Percentiles rank a stretch among this genome's conserved stretches.
Evolutionary conservation across 2,113 vertebrate genomes (phyloP).

Genomic region (Hylia prasina): DNA sequence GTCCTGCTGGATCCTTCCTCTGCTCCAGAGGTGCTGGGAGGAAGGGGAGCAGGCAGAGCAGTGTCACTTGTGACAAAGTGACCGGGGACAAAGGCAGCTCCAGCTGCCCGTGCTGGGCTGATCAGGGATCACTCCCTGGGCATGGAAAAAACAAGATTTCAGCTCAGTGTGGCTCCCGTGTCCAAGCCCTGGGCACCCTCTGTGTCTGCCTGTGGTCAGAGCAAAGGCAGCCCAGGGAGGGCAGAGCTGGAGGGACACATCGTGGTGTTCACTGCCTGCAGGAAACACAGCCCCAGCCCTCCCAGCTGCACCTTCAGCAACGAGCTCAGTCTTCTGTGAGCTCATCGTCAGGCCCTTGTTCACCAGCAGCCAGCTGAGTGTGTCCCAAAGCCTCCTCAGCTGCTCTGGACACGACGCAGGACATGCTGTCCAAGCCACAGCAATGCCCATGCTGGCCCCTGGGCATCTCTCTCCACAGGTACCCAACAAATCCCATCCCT

Average conservation of each 20-base stretch:
- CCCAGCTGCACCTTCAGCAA: neutral
- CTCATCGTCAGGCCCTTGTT: neutral
- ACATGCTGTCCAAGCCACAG: neutral
- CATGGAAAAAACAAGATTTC: accelerated
- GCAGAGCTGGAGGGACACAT: accelerated
- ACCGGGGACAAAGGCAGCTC: accelerated
- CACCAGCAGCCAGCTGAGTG: neutral
- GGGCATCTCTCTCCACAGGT: accelerated
- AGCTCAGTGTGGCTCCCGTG: accelerated
- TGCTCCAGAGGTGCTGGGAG: neutral
- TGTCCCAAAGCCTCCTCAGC: neutral
- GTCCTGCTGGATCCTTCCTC: neutral
- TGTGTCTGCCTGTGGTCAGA: neutral
- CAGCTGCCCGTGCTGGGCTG: neutral
- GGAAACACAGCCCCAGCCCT: neutral
- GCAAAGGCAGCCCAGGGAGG: accelerated
- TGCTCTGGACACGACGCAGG: neutral
- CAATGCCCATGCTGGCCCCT: neutral
- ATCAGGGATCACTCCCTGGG: accelerated
- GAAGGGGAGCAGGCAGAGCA: neutral
- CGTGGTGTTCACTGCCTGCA: neutral
- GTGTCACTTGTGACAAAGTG: accelerated
- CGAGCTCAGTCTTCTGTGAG: neutral
- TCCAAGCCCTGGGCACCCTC: neutral
- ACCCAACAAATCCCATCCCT: neutral